Percentiles rank a stretch among this genome's conserved stretches.
These are phyloP conservation scores for Gephyroberyx darwinii DNA, from an alignment of 2,797 vertebrate species.

Conservation along the genomic window DNA sequence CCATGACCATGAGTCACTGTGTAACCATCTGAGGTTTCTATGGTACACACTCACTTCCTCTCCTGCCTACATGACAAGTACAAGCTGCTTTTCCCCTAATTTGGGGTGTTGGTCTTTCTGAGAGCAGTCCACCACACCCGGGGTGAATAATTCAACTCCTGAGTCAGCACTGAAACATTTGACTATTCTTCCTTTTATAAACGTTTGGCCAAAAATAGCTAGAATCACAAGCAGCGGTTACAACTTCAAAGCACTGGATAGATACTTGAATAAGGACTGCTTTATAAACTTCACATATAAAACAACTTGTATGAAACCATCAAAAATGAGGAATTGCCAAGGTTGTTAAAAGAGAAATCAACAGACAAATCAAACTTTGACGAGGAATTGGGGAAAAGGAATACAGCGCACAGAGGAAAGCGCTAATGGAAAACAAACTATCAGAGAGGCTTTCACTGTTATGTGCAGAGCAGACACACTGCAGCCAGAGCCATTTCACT, in stretches of 20 bases:
- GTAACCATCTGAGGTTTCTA: conserved; percentile 55
- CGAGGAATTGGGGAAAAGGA: not conserved
- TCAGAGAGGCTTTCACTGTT: not conserved
- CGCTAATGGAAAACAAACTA: conserved; percentile 28
- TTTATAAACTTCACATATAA: not conserved
- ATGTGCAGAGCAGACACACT: conserved; percentile 5
- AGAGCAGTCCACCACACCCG: conserved; percentile 43
- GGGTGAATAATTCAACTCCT: conserved; percentile 71
- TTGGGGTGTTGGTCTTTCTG: conserved; percentile 69
- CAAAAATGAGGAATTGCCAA: not conserved
- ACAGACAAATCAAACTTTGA: not conserved
- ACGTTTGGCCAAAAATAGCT: conserved; percentile 55
- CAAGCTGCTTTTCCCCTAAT: conserved; percentile 67
- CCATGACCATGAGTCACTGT: conserved; percentile 65
- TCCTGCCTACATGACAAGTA: conserved; percentile 51
- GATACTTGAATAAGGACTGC: not conserved
- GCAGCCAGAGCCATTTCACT: conserved; percentile 12
- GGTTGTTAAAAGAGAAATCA: not conserved
- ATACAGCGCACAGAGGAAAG: not conserved
- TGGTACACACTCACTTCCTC: conserved; percentile 54
- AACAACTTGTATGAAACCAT: not conserved
- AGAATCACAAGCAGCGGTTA: conserved; percentile 36
- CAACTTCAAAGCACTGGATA: conserved; percentile 14
- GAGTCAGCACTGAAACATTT: conserved; percentile 73
- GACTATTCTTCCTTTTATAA: conserved; percentile 60